Evolutionary conservation across 2,113 vertebrate species (phyloP).

Genomic region (Miniopterus natalensis): DNA sequence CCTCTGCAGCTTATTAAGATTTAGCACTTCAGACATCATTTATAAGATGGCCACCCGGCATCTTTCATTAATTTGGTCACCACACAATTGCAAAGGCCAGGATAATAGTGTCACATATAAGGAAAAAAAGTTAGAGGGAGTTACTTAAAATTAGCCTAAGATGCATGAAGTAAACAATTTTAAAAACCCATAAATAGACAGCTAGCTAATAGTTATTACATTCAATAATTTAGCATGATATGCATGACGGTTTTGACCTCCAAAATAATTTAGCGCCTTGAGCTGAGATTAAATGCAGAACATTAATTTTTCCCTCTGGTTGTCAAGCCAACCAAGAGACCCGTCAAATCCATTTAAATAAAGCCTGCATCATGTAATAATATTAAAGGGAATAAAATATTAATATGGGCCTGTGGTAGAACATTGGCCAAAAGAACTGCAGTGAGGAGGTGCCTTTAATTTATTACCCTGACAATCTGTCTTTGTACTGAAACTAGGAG

Average conservation of each 20-base stretch:
- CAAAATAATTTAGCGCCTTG: slow-evolving; percentile 90
- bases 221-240: slow-evolving; percentile 88
- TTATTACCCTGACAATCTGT: slow-evolving; percentile 85
- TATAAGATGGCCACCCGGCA: background rate
- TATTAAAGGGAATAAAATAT: slow-evolving; percentile 91
- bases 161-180: slow-evolving; percentile 85
- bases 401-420: slow-evolving; percentile 86
- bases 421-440: slow-evolving; percentile 84
- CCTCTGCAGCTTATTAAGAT: background rate
- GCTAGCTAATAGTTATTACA: slow-evolving; percentile 87
- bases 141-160: slow-evolving; percentile 83
- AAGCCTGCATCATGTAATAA: slow-evolving; percentile 90
- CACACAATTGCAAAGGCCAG: background rate
- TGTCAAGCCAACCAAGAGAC: slow-evolving; percentile 90
- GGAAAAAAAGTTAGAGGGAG: slow-evolving; percentile 55
- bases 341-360: slow-evolving; percentile 90
- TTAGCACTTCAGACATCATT: background rate
- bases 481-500: slow-evolving; percentile 82
- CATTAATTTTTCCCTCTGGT: slow-evolving; percentile 90
- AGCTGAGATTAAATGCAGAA: slow-evolving; percentile 90
- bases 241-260: slow-evolving; percentile 88
- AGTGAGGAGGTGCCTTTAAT: slow-evolving; percentile 85
- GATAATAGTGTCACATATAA: background rate
- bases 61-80: slow-evolving; percentile 1
- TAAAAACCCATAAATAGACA: slow-evolving; percentile 85